phyloP scores from a whole-genome alignment of 1,140 invertebrate genomes.

The Papilio helenus region DNA sequence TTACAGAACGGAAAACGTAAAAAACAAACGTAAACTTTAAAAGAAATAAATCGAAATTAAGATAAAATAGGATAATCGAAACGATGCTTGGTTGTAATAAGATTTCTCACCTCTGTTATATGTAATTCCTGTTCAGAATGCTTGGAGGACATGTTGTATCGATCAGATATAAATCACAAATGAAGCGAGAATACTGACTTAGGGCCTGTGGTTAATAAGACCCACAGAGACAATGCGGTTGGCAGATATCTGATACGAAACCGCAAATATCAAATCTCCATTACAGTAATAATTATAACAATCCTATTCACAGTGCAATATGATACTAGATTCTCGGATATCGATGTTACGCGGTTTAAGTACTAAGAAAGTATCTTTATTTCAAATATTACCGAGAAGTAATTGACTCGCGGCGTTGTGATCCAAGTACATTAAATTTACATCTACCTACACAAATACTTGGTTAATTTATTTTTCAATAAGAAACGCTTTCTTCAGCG shows the following conservation, averaged over 20 bases:
- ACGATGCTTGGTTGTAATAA: slow-evolving; percentile 31
- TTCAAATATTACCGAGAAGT: neutral
- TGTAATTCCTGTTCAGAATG: slow-evolving; percentile 66
- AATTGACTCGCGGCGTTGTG: neutral
- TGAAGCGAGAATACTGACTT: slow-evolving; percentile 49
- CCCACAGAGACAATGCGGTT: slow-evolving; percentile 31
- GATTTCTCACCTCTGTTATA: slow-evolving; percentile 70
- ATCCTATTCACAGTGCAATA: slow-evolving; percentile 8
- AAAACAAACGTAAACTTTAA: slow-evolving; percentile 21
- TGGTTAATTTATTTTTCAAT: neutral
- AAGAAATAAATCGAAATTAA: slow-evolving; percentile 25
- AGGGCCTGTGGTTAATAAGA: slow-evolving; percentile 11
- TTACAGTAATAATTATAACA: neutral
- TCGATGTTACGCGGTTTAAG: slow-evolving; percentile 4
- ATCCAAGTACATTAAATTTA: neutral
- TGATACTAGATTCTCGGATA: neutral
- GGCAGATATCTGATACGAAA: slow-evolving; percentile 22
- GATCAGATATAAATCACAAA: slow-evolving; percentile 60
- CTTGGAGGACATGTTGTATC: slow-evolving; percentile 76
- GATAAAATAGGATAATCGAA: neutral
- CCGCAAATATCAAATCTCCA: slow-evolving; percentile 30
- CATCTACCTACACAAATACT: too few species aligned
- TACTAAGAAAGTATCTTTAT: slow-evolving; percentile 8
- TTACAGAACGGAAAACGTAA: slow-evolving; percentile 18
- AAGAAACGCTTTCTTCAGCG: too few species aligned